A percentile compares a stretch with the other conserved stretches of the same genome.
These are phyloP conservation scores for Tribolium castaneum DNA, from an alignment of 1,140 invertebrate genomes.

Conservation along the genomic window DNA sequence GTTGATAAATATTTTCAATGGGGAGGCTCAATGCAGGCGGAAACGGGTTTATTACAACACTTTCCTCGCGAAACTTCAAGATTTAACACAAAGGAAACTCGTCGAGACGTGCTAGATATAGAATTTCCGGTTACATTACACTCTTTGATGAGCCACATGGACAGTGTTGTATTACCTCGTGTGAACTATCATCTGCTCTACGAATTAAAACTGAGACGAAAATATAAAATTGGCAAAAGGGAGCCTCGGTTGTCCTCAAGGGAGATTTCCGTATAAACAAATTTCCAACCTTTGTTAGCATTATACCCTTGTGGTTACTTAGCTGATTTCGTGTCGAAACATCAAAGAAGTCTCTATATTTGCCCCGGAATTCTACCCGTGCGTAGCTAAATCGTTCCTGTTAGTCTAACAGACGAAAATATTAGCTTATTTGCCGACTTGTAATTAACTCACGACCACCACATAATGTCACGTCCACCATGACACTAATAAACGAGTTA, in stretches of 20 bases:
- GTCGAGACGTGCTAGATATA: not conserved
- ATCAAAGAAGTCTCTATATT: conserved; percentile 11
- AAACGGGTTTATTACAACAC: not conserved
- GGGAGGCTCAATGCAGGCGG: not conserved
- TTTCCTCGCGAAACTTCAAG: not conserved
- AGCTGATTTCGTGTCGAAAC: not conserved
- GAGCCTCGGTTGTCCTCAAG: not conserved
- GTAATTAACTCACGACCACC: not conserved
- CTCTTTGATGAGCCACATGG: not conserved
- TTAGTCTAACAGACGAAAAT: not conserved
- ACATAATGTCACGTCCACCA: not conserved
- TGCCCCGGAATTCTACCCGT: not conserved
- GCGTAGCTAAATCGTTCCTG: not conserved
- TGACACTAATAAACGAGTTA: conserved; percentile 1
- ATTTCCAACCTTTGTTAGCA: conserved; percentile 1
- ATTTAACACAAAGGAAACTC: not conserved
- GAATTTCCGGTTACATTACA: not conserved
- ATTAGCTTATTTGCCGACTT: not conserved
- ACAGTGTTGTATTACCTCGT: not conserved
- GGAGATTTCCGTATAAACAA: not conserved
- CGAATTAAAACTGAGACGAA: not conserved
- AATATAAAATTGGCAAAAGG: not conserved
- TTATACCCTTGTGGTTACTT: conserved; percentile 11
- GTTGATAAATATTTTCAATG: not conserved
- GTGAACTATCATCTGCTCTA: not conserved